Evolutionary conservation across 2,888 invertebrate species (phyloP).

Genomic region (Parnassius mnemosyne): DNA sequence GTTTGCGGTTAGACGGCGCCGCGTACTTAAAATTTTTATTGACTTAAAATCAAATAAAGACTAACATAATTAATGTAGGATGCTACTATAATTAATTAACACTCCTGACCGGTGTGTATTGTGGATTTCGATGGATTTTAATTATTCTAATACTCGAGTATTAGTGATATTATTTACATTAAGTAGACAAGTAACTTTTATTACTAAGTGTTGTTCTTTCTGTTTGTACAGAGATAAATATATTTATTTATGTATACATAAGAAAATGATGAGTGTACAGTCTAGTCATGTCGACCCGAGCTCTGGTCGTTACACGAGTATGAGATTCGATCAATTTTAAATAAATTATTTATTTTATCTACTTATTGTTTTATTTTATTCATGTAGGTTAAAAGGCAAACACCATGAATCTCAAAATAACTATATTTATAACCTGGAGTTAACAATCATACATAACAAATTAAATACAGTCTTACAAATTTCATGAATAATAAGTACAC

Average conservation of each 20-base stretch:
- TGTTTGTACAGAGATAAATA: slow-evolving; percentile 76
- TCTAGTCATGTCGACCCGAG: slow-evolving; percentile 77
- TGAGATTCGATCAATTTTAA: slow-evolving; percentile 66
- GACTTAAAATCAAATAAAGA: slow-evolving; percentile 65
- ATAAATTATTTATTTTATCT: slow-evolving; percentile 79
- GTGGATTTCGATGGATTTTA: slow-evolving; percentile 74
- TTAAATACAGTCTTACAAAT: slow-evolving; percentile 80
- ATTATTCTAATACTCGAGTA: slow-evolving; percentile 79
- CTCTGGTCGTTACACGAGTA: slow-evolving; percentile 67
- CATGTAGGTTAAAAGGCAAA: slow-evolving; percentile 34
- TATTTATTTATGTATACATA: slow-evolving; percentile 66
- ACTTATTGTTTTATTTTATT: slow-evolving; percentile 48
- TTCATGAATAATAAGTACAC: slow-evolving; percentile 77
- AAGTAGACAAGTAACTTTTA: slow-evolving; percentile 73
- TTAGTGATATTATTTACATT: slow-evolving; percentile 74
- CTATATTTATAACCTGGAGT: slow-evolving; percentile 75
- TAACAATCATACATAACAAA: slow-evolving; percentile 77
- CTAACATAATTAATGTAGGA: slow-evolving; percentile 74
- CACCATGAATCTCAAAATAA: slow-evolving; percentile 66
- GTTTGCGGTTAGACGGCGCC: slow-evolving; percentile 45
- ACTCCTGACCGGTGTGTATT: slow-evolving; percentile 69
- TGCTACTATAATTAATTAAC: slow-evolving; percentile 61
- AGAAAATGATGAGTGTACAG: slow-evolving; percentile 76
- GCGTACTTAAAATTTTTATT: slow-evolving; percentile 47
- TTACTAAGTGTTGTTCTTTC: slow-evolving; percentile 76